Percentiles rank a stretch among this genome's conserved stretches.
Evolutionary conservation across 2,113 vertebrate genomes (phyloP).

Genomic region (Pygoscelis antarcticus): DNA sequence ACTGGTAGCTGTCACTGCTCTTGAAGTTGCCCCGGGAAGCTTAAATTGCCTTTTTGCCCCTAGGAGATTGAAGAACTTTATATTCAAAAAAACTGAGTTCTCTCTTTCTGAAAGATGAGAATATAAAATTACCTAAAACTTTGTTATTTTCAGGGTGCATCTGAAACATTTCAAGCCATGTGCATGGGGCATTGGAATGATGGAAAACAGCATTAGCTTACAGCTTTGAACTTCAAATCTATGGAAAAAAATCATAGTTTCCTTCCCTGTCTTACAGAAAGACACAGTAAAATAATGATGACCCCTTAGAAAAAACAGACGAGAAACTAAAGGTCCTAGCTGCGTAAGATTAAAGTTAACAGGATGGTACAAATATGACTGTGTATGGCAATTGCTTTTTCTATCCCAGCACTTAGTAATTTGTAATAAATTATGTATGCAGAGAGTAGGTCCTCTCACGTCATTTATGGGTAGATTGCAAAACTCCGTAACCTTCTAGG

Average conservation of each 20-base stretch:
- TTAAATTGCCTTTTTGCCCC: neutral
- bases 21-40: neutral
- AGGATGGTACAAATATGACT: neutral
- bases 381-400: neutral
- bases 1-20: neutral
- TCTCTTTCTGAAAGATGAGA: neutral
- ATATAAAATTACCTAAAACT: neutral
- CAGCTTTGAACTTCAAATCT: neutral
- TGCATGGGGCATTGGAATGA: neutral
- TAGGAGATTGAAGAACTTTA: neutral
- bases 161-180: neutral
- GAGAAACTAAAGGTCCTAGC: neutral
- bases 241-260: neutral
- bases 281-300: neutral
- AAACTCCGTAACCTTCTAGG: neutral
- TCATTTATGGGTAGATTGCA: conserved; percentile 4
- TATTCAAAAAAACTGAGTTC: neutral
- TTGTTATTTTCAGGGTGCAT: neutral
- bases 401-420: neutral
- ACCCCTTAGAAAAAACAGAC: neutral
- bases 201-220: neutral
- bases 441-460: neutral
- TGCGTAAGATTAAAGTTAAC: neutral
- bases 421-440: neutral
- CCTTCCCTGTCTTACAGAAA: neutral